These are phyloP conservation scores for Drusus annulatus DNA, from an alignment of 1,140 invertebrate species.

Conservation along the genomic window DNA sequence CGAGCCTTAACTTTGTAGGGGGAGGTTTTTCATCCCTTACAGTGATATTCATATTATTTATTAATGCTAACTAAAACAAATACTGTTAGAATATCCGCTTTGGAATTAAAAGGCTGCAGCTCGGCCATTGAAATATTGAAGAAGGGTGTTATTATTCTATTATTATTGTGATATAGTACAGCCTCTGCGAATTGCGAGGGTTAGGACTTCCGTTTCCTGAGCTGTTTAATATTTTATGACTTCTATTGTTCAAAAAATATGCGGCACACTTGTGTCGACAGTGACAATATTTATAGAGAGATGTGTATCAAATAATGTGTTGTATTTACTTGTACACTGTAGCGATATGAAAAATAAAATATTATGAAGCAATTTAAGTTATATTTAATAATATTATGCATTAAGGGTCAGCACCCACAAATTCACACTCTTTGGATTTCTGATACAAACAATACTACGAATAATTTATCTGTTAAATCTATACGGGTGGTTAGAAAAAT, in stretches of 20 bases:
- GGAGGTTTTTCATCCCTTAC: not conserved
- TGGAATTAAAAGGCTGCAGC: slow-evolving; percentile 27
- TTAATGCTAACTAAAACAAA: slow-evolving; percentile 31
- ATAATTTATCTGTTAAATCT: too few species aligned
- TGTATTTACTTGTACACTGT: too few species aligned
- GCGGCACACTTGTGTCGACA: not conserved
- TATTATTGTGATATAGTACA: too few species aligned
- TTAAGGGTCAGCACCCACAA: too few species aligned
- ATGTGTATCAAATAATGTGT: not conserved
- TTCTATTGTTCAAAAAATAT: not conserved
- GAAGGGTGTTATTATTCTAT: slow-evolving; percentile 3
- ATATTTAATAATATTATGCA: too few species aligned
- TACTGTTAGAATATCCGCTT: not conserved
- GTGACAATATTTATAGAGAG: not conserved
- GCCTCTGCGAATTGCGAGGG: not conserved
- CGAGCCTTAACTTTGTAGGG: not conserved
- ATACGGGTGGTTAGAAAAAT: too few species aligned
- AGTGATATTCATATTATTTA: slow-evolving; percentile 31
- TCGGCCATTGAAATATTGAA: slow-evolving; percentile 1
- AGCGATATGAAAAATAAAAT: too few species aligned
- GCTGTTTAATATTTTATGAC: not conserved
- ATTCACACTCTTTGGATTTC: too few species aligned
- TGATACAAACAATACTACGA: too few species aligned
- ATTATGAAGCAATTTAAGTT: too few species aligned
- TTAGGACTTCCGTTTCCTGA: slow-evolving; percentile 31